Evolutionary conservation across 1,140 invertebrate genomes (phyloP), one percentile per base, ranked within the genome.

Genomic region (Magallana gigas): DNA sequence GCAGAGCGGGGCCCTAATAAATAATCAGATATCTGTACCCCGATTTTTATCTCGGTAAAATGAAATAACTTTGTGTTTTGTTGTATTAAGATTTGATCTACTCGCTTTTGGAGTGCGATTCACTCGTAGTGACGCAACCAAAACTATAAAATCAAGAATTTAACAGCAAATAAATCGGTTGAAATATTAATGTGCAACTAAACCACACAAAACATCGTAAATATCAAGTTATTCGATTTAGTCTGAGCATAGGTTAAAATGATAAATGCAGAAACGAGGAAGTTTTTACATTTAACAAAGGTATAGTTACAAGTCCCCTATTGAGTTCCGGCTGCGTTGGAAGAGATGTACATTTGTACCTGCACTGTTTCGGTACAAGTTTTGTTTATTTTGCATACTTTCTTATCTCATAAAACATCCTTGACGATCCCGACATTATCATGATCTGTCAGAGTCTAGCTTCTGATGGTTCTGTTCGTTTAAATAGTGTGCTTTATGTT

Each of bases 321-420:
- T 76, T 23, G 68, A 76, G 68, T 76, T 76, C 68, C 36, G 68
- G 68, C 68, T 76, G 68, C 36, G 8, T 76, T 9, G 68, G 23
- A 29, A 29, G 23, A 76, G 68, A 76, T 3, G 23, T 29, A 76
- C 68, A 76, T 36, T 64, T 76, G 68, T 29, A 76, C 18, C 18
- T 76, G 23, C 23, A 76, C 18, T 2, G 8, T 12, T 76, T 76
- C 29, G 23, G 68, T 76, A 29, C 68, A 76, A 7, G 68, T 11
- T 76, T 76, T 76, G 68, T 76, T 76, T 76, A 36, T 76, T 76
- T 76, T 76, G 68, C 23, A 76, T 76, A 76, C 23, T 76, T 36
- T 76, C 68, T 36, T 76, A 76, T 76, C 68, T 76, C 23, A 76
- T 29, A 29, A 76, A 76, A 76, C 68, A 76, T 76, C 68, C 68